phyloP scores from a whole-genome alignment of 2,113 vertebrate species.

The Epinephelus fuscoguttatus region DNA sequence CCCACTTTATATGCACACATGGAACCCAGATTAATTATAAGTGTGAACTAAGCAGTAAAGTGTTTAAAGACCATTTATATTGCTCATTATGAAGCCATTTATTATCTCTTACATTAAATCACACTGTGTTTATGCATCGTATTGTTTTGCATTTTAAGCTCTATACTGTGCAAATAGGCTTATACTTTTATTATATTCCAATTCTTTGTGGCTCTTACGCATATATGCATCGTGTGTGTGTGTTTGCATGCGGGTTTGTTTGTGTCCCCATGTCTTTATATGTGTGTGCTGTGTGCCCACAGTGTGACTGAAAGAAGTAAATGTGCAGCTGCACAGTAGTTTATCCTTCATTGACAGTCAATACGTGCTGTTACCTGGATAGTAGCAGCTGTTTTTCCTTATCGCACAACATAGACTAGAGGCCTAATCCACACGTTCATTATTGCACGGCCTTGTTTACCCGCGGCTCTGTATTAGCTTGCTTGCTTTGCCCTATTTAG shows the following conservation, averaged over 20 bases:
- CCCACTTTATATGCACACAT: conserved; percentile 76
- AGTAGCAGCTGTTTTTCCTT: conserved; percentile 72
- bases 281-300: conserved; percentile 39
- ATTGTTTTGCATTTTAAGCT: conserved; percentile 77
- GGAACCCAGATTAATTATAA: conserved; percentile 78
- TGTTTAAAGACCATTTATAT: conserved; percentile 80
- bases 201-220: conserved; percentile 40
- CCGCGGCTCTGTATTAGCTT: conserved; percentile 70
- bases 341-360: conserved; percentile 75
- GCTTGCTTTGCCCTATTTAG: conserved; percentile 76
- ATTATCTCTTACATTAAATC: conserved; percentile 80
- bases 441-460: conserved; percentile 81
- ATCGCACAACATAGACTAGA: conserved; percentile 70
- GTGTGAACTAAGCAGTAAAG: conserved; percentile 82
- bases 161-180: conserved; percentile 56
- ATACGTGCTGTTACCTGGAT: conserved; percentile 69
- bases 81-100: conserved; percentile 79
- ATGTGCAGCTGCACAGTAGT: conserved; percentile 59
- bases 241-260: conserved; percentile 13
- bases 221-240: neutral
- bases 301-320: conserved; percentile 43
- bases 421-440: conserved; percentile 81
- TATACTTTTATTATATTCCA: conserved; percentile 62
- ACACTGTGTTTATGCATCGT: conserved; percentile 64
- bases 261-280: conserved; percentile 1